Evolutionary conservation across 2,888 invertebrate species (phyloP), one percentile per base, ranked within the genome.

Genomic region (Bruchidius siliquastri): DNA sequence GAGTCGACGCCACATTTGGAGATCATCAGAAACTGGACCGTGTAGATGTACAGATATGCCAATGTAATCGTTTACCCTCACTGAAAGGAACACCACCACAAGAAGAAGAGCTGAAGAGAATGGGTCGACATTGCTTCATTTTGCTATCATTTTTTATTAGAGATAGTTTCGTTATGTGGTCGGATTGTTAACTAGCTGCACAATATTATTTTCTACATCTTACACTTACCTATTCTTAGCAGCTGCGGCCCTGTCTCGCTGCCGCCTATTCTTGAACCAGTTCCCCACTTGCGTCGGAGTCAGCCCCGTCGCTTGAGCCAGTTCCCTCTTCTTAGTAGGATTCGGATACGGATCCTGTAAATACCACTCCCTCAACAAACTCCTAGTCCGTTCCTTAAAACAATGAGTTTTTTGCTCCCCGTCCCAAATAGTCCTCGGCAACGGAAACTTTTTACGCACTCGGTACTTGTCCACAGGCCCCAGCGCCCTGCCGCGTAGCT

Each of bases 341-440:
- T 96, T 96, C 74, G 96, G 97, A 88, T 96, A 97, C n/a, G 96
- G 96, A 88, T 96, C 98, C 88, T 97, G 96, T 73, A 98, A 92
- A 87, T 99, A 99, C 97, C 98, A 99, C 89, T 99, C 99, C 77
- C 99, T 89, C 79, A 99, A 90, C 80, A 98, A 89, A 82, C 96
- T 96, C 80, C 99, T 88, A 84, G 99, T 99, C 78, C 98, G 89
- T 88, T 99, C 96, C 90, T 97, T 97, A 88, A 97, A 97, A 87
- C 97, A 97, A 85, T 97, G 97, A 20, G 96, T 97, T 88, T 97
- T 97, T 87, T 97, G 96, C 84, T 97, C 97, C 70, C 97, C 97
- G 87, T 97, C 97, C 96, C 96, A 97, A 80, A 97, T 97, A 70
- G 96, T 97, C 72, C 95, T 88, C 69, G 96, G 96, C 84, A 96